Conservation (phyloP, 1,140 invertebrate species). For the Daktulosphaira vitifoliae region DNA sequence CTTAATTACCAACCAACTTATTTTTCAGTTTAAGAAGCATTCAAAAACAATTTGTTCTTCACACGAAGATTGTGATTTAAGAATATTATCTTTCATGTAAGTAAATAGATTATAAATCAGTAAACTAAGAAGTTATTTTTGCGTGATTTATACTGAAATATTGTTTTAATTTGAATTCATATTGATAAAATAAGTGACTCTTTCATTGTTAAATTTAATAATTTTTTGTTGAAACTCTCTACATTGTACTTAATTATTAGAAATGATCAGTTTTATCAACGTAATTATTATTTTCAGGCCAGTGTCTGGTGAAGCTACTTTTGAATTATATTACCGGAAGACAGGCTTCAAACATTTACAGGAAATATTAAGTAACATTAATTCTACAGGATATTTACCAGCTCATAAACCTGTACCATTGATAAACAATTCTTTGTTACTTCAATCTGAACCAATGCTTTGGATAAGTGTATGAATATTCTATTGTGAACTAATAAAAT, state of each 20-base stretch:
- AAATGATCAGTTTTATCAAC: too few species aligned
- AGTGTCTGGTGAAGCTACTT: conserved; percentile 14
- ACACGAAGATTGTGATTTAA: conserved; percentile 12
- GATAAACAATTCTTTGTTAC: not conserved
- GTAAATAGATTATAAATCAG: too few species aligned
- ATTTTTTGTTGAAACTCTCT: too few species aligned
- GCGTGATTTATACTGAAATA: too few species aligned
- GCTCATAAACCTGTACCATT: not conserved
- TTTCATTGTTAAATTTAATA: too few species aligned
- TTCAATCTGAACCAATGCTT: conserved; percentile 16
- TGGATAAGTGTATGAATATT: conserved; percentile 14
- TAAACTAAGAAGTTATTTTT: too few species aligned
- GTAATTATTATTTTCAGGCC: too few species aligned
- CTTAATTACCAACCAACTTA: too few species aligned
- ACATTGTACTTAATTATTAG: too few species aligned
- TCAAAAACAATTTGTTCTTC: not conserved
- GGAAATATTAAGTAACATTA: conserved; percentile 5
- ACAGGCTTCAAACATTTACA: conserved; percentile 11
- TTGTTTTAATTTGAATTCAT: too few species aligned
- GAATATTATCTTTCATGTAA: conserved; percentile 8
- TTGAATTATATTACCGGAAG: conserved; percentile 23
- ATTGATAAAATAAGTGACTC: too few species aligned
- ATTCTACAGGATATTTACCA: conserved; percentile 4
- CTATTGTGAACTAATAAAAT: not conserved
- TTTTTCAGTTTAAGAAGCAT: conserved; percentile 19